phyloP scores from a whole-genome alignment of 2,113 vertebrate species.

The Boleophthalmus pectinirostris region DNA sequence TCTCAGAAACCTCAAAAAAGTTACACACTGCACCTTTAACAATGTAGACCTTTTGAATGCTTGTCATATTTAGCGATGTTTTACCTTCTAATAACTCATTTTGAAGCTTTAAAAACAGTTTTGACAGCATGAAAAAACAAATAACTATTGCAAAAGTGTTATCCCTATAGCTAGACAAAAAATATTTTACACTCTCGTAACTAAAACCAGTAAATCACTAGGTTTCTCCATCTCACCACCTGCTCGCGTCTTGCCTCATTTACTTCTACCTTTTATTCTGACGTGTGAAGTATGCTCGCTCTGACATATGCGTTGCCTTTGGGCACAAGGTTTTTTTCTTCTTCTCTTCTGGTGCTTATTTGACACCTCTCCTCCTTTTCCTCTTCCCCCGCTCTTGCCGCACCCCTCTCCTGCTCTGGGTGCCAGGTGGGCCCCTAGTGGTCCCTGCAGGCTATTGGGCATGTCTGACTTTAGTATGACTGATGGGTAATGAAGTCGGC shows the following conservation, averaged over 20 bases:
- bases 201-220: not conserved
- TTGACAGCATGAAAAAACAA: not conserved
- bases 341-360: slow-evolving; percentile 19
- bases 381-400: not conserved
- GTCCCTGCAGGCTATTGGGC: slow-evolving; percentile 55
- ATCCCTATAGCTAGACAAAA: not conserved
- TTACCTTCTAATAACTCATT: not conserved
- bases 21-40: not conserved
- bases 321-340: slow-evolving; percentile 1
- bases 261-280: slow-evolving; percentile 21
- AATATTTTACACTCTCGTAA: not conserved
- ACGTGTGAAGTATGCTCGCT: slow-evolving; percentile 25
- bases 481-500: slow-evolving; percentile 44
- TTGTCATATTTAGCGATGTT: not conserved
- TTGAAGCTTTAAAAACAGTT: not conserved
- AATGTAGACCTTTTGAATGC: not conserved
- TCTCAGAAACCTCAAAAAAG: not conserved
- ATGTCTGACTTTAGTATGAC: slow-evolving; percentile 41
- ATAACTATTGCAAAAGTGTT: not conserved
- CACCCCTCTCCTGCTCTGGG: slow-evolving; percentile 57
- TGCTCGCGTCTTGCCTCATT: slow-evolving; percentile 13
- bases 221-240: not conserved
- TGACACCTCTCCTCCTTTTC: slow-evolving; percentile 13
- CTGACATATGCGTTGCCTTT: slow-evolving; percentile 34
- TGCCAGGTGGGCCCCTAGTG: slow-evolving; percentile 62